phyloP scores from a whole-genome alignment of 2,113 vertebrate genomes.

The Trematomus loennbergii region DNA sequence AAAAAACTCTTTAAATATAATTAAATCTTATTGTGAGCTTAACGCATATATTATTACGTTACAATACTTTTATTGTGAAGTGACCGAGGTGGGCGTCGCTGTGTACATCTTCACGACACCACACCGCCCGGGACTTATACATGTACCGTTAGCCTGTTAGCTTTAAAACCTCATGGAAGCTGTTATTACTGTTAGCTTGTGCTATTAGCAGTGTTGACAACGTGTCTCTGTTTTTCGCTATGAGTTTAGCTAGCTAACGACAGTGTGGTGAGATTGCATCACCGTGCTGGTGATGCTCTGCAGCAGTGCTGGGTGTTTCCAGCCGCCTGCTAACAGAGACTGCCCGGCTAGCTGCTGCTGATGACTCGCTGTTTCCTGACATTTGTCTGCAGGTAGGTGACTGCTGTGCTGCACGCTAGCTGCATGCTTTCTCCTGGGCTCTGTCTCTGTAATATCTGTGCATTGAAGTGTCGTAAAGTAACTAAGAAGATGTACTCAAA shows the following conservation, averaged over 20 bases:
- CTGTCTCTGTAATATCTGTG: not conserved
- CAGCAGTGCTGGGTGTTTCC: slow-evolving; percentile 65
- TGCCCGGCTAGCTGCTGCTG: slow-evolving; percentile 63
- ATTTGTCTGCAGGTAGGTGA: slow-evolving; percentile 64
- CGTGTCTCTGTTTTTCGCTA: not conserved
- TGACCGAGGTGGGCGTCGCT: slow-evolving; percentile 41
- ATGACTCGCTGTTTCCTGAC: slow-evolving; percentile 74
- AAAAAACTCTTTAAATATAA: fast-evolving
- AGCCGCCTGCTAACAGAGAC: slow-evolving; percentile 63
- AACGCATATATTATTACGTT: not conserved
- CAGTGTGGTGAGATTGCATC: slow-evolving; percentile 51
- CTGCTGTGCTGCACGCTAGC: not conserved
- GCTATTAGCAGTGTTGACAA: slow-evolving; percentile 1
- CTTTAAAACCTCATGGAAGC: slow-evolving; percentile 25
- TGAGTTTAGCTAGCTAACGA: slow-evolving; percentile 1
- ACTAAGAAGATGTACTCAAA: too few relatives aligned
- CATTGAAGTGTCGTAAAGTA: not conserved
- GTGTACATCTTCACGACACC: slow-evolving; percentile 41
- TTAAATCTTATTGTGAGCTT: fast-evolving
- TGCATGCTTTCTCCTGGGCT: not conserved
- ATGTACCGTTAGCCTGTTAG: slow-evolving; percentile 19
- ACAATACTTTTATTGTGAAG: slow-evolving; percentile 61
- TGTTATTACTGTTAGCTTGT: not conserved
- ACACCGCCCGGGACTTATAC: slow-evolving; percentile 37
- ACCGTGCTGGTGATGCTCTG: slow-evolving; percentile 65